These are phyloP conservation scores for Prosopocoilus inquinatus DNA, from an alignment of 2,888 invertebrate species.

Conservation along the genomic window DNA sequence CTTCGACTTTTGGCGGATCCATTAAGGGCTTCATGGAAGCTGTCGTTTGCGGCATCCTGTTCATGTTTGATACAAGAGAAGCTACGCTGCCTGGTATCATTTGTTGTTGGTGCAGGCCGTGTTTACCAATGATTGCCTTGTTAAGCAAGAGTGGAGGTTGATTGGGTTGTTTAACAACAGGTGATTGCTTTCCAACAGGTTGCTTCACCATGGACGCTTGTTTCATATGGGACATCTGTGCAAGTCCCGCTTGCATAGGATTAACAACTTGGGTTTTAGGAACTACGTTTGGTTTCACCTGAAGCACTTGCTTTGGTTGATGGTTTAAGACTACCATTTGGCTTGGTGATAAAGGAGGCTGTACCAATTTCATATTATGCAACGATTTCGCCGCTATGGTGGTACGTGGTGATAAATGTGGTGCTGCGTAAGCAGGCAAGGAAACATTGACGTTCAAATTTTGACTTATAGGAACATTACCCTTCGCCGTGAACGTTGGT, in stretches of 20 bases:
- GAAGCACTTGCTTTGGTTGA: slow-evolving; percentile 30
- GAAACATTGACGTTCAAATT: slow-evolving; percentile 44
- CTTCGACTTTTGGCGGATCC: slow-evolving; percentile 54
- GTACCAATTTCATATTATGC: slow-evolving; percentile 27
- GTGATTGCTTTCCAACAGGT: slow-evolving; percentile 11
- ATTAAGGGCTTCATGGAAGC: slow-evolving; percentile 4
- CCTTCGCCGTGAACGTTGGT: slow-evolving; percentile 14
- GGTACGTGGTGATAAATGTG: slow-evolving; percentile 40
- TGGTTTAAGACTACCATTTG: slow-evolving; percentile 13
- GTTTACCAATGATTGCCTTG: slow-evolving; percentile 16
- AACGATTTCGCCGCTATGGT: slow-evolving; percentile 17
- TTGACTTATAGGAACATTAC: slow-evolving; percentile 32
- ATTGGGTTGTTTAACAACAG: slow-evolving; percentile 11
- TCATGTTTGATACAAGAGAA: neutral
- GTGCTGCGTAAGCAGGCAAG: slow-evolving; percentile 35
- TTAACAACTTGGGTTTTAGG: slow-evolving; percentile 11
- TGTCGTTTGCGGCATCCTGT: slow-evolving; percentile 6
- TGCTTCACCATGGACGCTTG: slow-evolving; percentile 20
- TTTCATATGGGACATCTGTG: slow-evolving; percentile 23
- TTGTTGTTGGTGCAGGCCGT: slow-evolving; percentile 25
- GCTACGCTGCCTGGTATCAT: slow-evolving; percentile 20
- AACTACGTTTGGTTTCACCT: slow-evolving; percentile 50
- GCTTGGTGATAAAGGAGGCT: slow-evolving; percentile 30
- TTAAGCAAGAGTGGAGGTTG: slow-evolving; percentile 35
- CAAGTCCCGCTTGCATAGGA: slow-evolving; percentile 33